Evolutionary conservation across 1,140 invertebrate genomes (phyloP).

Genomic region (Formica selysi): DNA sequence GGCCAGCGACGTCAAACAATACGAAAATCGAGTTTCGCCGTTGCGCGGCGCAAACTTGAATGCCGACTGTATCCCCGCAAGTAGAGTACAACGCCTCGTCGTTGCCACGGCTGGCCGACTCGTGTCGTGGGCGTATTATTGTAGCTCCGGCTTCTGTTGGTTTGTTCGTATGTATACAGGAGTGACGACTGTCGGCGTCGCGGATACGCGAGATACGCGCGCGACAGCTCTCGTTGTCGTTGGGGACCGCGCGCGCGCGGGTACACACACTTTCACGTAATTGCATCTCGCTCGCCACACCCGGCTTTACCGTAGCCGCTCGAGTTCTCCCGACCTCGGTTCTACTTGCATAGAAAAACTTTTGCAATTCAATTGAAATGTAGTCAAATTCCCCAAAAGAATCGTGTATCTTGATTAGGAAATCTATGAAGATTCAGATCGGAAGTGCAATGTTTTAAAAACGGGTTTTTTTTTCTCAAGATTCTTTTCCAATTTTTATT

Average conservation of each 20-base stretch:
- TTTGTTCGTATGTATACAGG: constrained; percentile 1
- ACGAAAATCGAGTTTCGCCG: constrained; percentile 44
- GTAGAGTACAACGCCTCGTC: constrained; percentile 32
- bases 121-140: constrained; percentile 61
- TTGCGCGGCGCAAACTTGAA: constrained; percentile 31
- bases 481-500: too few species aligned
- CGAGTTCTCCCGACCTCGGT: constrained; percentile 47
- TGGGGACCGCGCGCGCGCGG: constrained; percentile 35
- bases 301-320: constrained; percentile 67
- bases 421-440: too few species aligned
- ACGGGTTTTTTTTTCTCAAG: too few species aligned
- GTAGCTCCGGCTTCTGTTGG: constrained; percentile 48
- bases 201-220: neutral
- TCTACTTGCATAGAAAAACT: neutral
- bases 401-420: too few species aligned
- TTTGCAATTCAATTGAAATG: too few species aligned
- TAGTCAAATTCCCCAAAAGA: too few species aligned
- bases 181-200: constrained; percentile 26
- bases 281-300: constrained; percentile 80
- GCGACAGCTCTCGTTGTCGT: constrained; percentile 54
- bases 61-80: constrained; percentile 7
- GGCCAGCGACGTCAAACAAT: constrained; percentile 65
- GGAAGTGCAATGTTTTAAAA: too few species aligned
- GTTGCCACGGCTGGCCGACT: neutral
- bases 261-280: constrained; percentile 78